A percentile compares a stretch with the other conserved stretches of the same genome.
Conservation (phyloP, 2,797 vertebrate genomes). For the Aeoliscus strigatus region DNA sequence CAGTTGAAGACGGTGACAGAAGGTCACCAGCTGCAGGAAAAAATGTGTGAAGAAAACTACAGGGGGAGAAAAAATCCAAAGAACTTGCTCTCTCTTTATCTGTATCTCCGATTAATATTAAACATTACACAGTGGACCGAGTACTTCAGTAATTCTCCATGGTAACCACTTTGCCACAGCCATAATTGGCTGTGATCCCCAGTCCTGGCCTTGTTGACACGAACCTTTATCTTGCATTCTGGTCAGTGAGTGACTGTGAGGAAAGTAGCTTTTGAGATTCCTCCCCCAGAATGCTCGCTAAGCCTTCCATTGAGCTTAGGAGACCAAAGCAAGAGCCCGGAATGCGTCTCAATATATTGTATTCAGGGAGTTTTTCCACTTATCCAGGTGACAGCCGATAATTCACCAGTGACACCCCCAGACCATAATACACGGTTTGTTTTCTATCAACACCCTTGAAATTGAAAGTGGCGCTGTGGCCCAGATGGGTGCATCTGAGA, state of each 20-base stretch:
- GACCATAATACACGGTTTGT: slow-evolving; percentile 73
- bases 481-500: slow-evolving; percentile 49
- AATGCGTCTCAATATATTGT: slow-evolving; percentile 58
- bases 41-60: slow-evolving; percentile 44
- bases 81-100: slow-evolving; percentile 30
- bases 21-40: slow-evolving; percentile 62
- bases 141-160: slow-evolving; percentile 81
- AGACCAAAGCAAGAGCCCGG: slow-evolving; percentile 60
- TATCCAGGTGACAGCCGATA: slow-evolving; percentile 52
- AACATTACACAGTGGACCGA: slow-evolving; percentile 80
- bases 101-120: slow-evolving; percentile 70
- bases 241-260: slow-evolving; percentile 78
- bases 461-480: slow-evolving; percentile 62
- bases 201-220: slow-evolving; percentile 84
- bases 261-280: slow-evolving; percentile 79
- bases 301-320: slow-evolving; percentile 74
- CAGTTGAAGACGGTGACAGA: slow-evolving; percentile 58
- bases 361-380: slow-evolving; percentile 55
- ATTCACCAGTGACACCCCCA: slow-evolving; percentile 62
- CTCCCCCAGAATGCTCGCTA: slow-evolving; percentile 75
- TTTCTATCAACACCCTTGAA: slow-evolving; percentile 70
- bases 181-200: slow-evolving; percentile 84
- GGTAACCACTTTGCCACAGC: slow-evolving; percentile 80
- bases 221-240: slow-evolving; percentile 84
- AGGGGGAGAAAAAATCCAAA: slow-evolving; percentile 14